A percentile compares a stretch with the other conserved stretches of the same genome.
These are phyloP conservation scores for Dynastes tityus DNA, from an alignment of 2,888 invertebrate genomes.

Conservation along the genomic window DNA sequence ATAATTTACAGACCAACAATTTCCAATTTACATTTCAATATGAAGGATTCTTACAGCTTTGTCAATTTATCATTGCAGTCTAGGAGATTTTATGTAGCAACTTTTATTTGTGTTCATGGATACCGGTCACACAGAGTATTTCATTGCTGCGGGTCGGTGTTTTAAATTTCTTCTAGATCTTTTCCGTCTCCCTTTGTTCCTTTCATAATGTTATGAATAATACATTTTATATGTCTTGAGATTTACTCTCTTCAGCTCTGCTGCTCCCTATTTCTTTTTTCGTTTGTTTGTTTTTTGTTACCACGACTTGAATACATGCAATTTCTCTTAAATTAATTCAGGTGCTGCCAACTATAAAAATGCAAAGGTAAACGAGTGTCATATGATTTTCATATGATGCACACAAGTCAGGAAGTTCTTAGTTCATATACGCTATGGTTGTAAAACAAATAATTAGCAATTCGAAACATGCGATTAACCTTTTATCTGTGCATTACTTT, in stretches of 20 bases:
- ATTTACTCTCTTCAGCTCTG: constrained; percentile 30
- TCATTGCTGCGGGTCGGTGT: constrained; percentile 26
- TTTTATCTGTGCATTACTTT: too few relatives aligned
- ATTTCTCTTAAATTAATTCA: background rate
- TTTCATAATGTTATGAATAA: constrained; percentile 39
- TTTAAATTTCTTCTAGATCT: constrained; percentile 40
- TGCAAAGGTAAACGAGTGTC: too few relatives aligned
- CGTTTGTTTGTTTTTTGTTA: constrained; percentile 25
- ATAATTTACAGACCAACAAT: constrained; percentile 54
- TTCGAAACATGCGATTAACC: too few relatives aligned
- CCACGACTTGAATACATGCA: constrained; percentile 4
- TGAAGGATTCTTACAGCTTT: constrained; percentile 16
- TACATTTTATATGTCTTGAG: constrained; percentile 42
- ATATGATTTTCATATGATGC: too few relatives aligned
- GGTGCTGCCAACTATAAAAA: too few relatives aligned
- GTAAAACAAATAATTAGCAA: too few relatives aligned
- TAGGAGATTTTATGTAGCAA: constrained; percentile 27
- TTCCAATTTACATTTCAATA: constrained; percentile 51
- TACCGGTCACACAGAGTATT: constrained; percentile 16
- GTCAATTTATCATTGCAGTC: constrained; percentile 40
- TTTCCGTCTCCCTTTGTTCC: constrained; percentile 36
- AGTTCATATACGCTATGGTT: too few relatives aligned
- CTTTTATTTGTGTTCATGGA: constrained; percentile 20
- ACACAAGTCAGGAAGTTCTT: too few relatives aligned
- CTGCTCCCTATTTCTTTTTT: background rate